Base-by-base conservation (phyloP, 2,888 invertebrate species). In the Parnassius smintheus region DNA sequence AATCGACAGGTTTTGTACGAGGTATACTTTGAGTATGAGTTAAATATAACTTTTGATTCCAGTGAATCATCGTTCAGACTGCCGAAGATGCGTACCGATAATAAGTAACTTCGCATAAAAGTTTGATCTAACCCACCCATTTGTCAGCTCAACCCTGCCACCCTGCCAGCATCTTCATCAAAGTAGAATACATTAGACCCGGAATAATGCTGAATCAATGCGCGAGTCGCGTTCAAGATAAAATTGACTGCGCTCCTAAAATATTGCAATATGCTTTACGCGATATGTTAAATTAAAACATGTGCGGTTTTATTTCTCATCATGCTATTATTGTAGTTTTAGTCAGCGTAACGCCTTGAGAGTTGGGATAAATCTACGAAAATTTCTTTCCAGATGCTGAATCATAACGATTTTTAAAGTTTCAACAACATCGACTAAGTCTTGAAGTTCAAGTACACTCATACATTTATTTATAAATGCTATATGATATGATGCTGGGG, bases 181-280 rank as follows among this genome's bases (percentile, higher is more conserved):
- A 64, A 56, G 59, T 35, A 0, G 25, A 64, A 64, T 59, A 52
- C 56, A 35, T 59, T 59, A 50, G 44, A 54, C 49, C 56, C 56
- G 59, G 59, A 64, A 64, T 64, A 64, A 59, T 45, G 56, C 48
- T 64, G 64, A 64, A 56, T 64, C 64, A 64, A 60, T 22, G 35
- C 56, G 25, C 64, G 51, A 60, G 45, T 64, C 59, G 56, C 56
- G 56, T 42, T 64, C 59, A 48, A 56, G 59, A 59, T 59, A 59
- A 59, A 64, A 45, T 59, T 48, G 56, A 56, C 41, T 52, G 48
- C 64, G 50, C 42, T 64, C 44, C 64, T 59, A 60, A 63, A 64
- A 64, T 60, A 64, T 64, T 60, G 56, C 46, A 50, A 55, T 48
- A 41, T 41, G 59, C 41, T 52, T 59, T 59, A 64, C 64, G 64